A percentile compares a stretch with the other conserved stretches of the same genome.
Conservation (phyloP, 2,797 vertebrate genomes). For the Columba guinea region DNA sequence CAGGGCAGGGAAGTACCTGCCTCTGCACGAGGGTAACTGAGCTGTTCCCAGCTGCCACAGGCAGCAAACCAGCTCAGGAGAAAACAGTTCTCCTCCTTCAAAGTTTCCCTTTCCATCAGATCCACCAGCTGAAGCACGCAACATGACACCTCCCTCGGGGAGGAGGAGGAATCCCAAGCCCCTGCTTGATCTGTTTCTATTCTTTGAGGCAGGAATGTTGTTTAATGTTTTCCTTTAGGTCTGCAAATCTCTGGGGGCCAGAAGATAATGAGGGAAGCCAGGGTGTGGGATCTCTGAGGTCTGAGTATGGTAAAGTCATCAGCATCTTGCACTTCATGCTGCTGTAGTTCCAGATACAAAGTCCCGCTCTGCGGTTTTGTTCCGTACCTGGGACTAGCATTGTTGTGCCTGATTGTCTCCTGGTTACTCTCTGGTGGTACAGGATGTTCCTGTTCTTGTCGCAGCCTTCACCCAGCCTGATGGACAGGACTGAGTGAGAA, state of each 20-base stretch:
- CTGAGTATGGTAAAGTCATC: conserved; percentile 6
- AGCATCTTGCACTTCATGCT: background rate
- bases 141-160: background rate
- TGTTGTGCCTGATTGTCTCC: background rate
- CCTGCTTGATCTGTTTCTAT: background rate
- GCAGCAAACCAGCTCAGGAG: background rate
- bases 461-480: background rate
- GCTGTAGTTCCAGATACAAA: background rate
- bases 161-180: background rate
- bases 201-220: background rate
- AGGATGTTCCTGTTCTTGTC: background rate
- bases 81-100: background rate
- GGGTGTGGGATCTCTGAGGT: conserved; percentile 23
- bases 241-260: background rate
- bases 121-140: background rate
- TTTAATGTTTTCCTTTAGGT: background rate
- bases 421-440: background rate
- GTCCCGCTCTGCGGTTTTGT: background rate
- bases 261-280: background rate
- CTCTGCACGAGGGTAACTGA: background rate
- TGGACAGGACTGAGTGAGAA: background rate
- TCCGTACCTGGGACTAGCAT: background rate
- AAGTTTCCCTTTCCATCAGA: background rate
- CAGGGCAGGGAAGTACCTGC: background rate
- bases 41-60: background rate